Conservation (phyloP, 2,797 vertebrate species). For the Paramormyrops hopkinsi region DNA sequence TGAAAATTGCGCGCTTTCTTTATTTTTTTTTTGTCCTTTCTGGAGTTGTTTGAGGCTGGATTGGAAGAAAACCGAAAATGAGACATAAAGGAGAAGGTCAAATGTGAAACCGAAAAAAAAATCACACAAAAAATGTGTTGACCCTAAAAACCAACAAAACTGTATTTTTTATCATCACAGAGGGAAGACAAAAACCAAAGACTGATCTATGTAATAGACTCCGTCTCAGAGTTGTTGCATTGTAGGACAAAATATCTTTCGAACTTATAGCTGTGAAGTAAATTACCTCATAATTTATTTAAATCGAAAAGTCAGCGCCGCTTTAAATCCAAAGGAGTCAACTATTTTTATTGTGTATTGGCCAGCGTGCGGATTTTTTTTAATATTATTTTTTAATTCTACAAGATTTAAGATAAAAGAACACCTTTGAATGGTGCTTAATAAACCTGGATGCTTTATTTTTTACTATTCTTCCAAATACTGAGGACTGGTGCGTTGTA, state of each 20-base stretch:
- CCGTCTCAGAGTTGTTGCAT: conserved; percentile 40
- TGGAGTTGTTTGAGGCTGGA: conserved; percentile 30
- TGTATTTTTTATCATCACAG: conserved; percentile 21
- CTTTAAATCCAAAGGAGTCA: conserved; percentile 59
- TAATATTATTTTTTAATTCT: conserved; percentile 31
- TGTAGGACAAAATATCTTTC: conserved; percentile 35
- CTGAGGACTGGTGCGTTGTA: conserved; percentile 54
- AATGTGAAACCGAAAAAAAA: conserved; percentile 45
- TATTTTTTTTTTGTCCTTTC: conserved; percentile 13
- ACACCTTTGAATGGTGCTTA: conserved; percentile 33
- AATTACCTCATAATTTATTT: conserved; percentile 62
- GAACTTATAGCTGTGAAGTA: conserved; percentile 42
- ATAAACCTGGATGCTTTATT: conserved; percentile 48
- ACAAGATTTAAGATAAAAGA: conserved; percentile 26
- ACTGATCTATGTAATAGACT: conserved; percentile 45
- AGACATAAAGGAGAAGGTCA: conserved; percentile 37
- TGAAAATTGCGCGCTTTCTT: not conserved
- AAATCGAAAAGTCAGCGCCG: conserved; percentile 49
- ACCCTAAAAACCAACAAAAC: conserved; percentile 26
- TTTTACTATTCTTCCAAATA: conserved; percentile 35
- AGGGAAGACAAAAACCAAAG: conserved; percentile 63
- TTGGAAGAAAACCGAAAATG: conserved; percentile 32
- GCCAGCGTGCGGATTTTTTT: conserved; percentile 35
- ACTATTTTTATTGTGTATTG: conserved; percentile 40
- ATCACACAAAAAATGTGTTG: not conserved